Evolutionary conservation across 2,888 invertebrate genomes (phyloP), one percentile per base, ranked within the genome.

Genomic region (Scelioninae gen. 1): DNA sequence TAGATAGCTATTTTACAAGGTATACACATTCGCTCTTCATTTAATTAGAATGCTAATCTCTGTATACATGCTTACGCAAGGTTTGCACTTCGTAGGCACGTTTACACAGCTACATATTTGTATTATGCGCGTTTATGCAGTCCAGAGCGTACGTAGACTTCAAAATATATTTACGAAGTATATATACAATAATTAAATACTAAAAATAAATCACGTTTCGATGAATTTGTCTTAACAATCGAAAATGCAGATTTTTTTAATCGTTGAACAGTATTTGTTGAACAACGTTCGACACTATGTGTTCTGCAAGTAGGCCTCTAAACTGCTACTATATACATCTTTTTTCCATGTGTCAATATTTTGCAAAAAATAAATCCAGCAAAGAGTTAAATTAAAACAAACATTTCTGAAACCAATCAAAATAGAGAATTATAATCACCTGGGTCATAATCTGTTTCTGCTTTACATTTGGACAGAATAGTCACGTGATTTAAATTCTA

Each of bases 91-190:
- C 53, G 51, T 13, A 66, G 40, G 40, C 66, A 66, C 66, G 62
- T 63, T 63, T 63, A 63, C 47, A 32, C 47, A 63, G 29, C 11
- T 63, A 47, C 45, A 10, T 10, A 6, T 29, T 63, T 47, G 16
- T 87, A 87, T 88, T 88, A 88, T 88, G 88, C 86, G 69, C 68
- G 77, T 85, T 85, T 86, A 86, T 85, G 84, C 85, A 69, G 68
- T 83, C 66, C 83, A 80, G 72, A 82, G 47, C 56, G 53, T 56
- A 31, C 47, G 47, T 72, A 72, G 60, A 29, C 34, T 47, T 49
- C 40, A 60, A 43, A 49, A 29, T 53, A 43, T 13, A 53, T 62
- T 15, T 62, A 72, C 15, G 40, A 72, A 51, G 51, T 51, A 60
- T 40, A 72, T 53, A 32, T 62, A 62, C 51, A 43, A 32, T 62